phyloP scores from a whole-genome alignment of 2,888 invertebrate species.

The Aricia artaxerxes region DNA sequence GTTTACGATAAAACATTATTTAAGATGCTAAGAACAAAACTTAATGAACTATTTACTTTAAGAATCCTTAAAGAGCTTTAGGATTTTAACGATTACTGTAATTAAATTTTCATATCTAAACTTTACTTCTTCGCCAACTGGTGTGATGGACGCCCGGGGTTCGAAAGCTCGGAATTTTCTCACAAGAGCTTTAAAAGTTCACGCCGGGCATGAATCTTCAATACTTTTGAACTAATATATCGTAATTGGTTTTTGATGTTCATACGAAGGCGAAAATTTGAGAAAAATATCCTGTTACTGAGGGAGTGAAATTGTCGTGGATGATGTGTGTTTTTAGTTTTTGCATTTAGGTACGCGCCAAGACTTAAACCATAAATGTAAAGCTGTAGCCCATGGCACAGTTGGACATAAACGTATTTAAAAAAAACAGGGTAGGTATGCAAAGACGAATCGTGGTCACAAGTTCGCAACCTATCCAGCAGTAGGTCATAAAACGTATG shows the following conservation, averaged over 20 bases:
- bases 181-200: conserved; percentile 15
- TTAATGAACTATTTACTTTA: too few species aligned
- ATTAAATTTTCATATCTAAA: conserved; percentile 15
- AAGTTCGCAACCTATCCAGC: too few species aligned
- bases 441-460: too few species aligned
- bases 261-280: neutral
- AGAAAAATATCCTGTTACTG: neutral
- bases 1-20: too few species aligned
- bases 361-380: too few species aligned
- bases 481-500: too few species aligned
- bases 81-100: neutral
- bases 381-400: too few species aligned
- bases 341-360: neutral
- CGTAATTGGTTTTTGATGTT: conserved; percentile 18
- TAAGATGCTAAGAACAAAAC: too few species aligned
- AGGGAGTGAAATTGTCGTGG: neutral
- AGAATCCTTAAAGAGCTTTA: neutral
- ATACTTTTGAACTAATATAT: conserved; percentile 8
- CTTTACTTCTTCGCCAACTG: conserved; percentile 4
- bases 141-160: conserved; percentile 4
- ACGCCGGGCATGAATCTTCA: conserved; percentile 10
- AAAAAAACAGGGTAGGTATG: too few species aligned
- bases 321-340: neutral
- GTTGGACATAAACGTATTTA: too few species aligned
- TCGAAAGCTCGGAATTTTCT: neutral